These are phyloP conservation scores for Azorinus chamasolen DNA, from an alignment of 2,888 invertebrate genomes.

Conservation along the genomic window DNA sequence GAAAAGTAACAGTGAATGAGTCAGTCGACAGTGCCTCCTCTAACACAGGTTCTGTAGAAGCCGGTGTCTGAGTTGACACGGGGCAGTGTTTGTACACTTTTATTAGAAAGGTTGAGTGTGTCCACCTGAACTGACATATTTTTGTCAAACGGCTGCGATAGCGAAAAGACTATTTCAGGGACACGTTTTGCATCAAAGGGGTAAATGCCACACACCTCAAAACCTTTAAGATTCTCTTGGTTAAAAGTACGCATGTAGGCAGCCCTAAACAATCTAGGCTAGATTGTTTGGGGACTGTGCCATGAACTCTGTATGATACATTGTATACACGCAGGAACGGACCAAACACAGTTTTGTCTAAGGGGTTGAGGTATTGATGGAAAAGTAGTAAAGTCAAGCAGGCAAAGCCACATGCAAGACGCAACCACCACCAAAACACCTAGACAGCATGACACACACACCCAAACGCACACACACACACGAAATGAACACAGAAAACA, in stretches of 20 bases:
- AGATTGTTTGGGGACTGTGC: conserved; percentile 10
- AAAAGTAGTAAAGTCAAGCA: too few relatives aligned
- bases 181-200: conserved; percentile 8
- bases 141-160: neutral
- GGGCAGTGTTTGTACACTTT: too few relatives aligned
- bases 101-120: too few relatives aligned
- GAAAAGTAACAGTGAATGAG: neutral
- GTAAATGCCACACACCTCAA: conserved; percentile 21
- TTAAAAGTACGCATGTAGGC: conserved; percentile 18
- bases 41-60: neutral
- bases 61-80: too few relatives aligned
- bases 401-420: too few relatives aligned
- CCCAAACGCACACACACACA: too few relatives aligned
- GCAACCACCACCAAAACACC: too few relatives aligned
- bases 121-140: too few relatives aligned
- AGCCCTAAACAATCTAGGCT: conserved; percentile 7
- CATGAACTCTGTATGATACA: conserved; percentile 24
- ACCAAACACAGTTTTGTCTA: conserved; percentile 39
- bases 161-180: neutral
- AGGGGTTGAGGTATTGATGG: conserved; percentile 24
- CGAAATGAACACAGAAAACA: too few relatives aligned
- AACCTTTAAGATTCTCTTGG: conserved; percentile 24
- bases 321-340: conserved; percentile 36
- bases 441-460: too few relatives aligned
- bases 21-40: neutral